Evolutionary conservation across 2,888 invertebrate genomes (phyloP).

Genomic region (Dicroscelio sp.): DNA sequence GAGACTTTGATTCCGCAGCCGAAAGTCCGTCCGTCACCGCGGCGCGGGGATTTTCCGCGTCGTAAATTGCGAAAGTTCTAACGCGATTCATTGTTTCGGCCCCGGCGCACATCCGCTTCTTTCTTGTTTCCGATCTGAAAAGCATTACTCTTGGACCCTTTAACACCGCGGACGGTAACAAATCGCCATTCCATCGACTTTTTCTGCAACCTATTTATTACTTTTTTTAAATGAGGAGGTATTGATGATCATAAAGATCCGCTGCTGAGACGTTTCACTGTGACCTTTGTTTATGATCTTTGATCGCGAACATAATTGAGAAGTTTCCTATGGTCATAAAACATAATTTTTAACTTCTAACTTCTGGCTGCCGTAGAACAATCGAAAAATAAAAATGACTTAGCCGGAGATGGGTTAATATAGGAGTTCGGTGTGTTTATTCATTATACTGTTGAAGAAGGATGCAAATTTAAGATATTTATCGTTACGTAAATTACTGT

Average conservation of each 20-base stretch:
- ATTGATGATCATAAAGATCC: neutral
- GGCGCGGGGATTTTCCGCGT: conserved; percentile 86
- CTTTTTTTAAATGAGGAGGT: neutral
- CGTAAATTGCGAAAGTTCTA: conserved; percentile 90
- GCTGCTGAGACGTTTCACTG: too few relatives aligned
- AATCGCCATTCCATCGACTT: conserved; percentile 54
- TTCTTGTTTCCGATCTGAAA: conserved; percentile 88
- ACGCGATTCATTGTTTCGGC: conserved; percentile 81
- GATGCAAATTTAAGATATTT: too few relatives aligned
- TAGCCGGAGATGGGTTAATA: too few relatives aligned
- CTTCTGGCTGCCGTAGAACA: too few relatives aligned
- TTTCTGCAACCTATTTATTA: neutral
- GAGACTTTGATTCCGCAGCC: conserved; percentile 61
- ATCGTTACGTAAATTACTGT: too few relatives aligned
- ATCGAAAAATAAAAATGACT: too few relatives aligned
- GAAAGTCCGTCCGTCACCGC: conserved; percentile 69
- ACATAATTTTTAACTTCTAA: too few relatives aligned
- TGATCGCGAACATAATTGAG: too few relatives aligned
- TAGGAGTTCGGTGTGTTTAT: too few relatives aligned
- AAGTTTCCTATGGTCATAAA: too few relatives aligned
- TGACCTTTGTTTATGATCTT: too few relatives aligned
- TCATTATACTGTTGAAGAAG: too few relatives aligned
- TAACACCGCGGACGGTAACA: conserved; percentile 59
- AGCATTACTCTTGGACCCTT: conserved; percentile 72
- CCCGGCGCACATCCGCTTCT: conserved; percentile 82